Base-by-base conservation (phyloP, 2,113 vertebrate species). In the Myodes glareolus region DNA sequence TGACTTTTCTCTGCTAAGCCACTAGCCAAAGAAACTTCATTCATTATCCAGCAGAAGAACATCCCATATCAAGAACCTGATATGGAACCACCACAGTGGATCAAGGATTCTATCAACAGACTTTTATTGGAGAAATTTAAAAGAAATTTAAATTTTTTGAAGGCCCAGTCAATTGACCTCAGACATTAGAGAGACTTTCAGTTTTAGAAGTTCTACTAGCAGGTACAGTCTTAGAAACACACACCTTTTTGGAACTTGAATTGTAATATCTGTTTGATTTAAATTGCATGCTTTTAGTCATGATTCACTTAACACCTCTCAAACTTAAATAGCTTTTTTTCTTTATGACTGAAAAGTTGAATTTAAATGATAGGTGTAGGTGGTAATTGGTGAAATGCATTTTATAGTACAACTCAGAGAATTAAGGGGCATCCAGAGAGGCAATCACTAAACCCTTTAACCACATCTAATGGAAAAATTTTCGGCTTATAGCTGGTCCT, bases 401-500 rank as follows among this genome's bases (percentile, higher is more conserved):
- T 98, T 96, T 94, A 68, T 90, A 58, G 90, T 95, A 86, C 47
- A 72, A 3, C n/a, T 96, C 92, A 80, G 25, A 95, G 90, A 97
- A 84, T 36, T 67, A 90, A 4, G 16, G 90, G 68, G 84, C 94
- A 94, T 78, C 23, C 73, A 61, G 94, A 90, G 87, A 96, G 82
- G 90, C 68, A 11, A 68, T 88, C 87, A 90, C 50, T 95, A 94
- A 94, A 50, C 47, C 50, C 75, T 13, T 97, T 95, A 2, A 94
- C 42, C 47, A 27, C 29, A 94, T 90, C 91, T 92, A 94, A 77
- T 96, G 45, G 93, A 91, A 97, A 84, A 97, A 33, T 87, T 1
- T 93, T 96, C 5, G 29, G 10, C 86, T 29, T 94, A 92, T 97
- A 94, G 0, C 31, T 4, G 2, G 3, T 1, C 68, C 33, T 95